These are phyloP conservation scores for Oriolus oriolus DNA, from an alignment of 2,113 vertebrate genomes.

Conservation along the genomic window DNA sequence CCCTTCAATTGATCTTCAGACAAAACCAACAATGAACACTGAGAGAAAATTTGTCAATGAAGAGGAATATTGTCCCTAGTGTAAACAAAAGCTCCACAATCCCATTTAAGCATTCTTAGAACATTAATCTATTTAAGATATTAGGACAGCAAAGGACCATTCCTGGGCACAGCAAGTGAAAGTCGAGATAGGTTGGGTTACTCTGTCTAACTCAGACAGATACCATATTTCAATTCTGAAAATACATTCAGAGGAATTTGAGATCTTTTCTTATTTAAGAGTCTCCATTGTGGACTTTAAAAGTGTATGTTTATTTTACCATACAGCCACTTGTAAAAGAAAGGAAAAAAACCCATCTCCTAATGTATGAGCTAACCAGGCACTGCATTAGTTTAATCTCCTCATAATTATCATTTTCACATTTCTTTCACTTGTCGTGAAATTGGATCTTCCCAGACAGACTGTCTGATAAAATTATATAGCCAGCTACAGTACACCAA, in stretches of 20 bases:
- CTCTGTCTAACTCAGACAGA: neutral
- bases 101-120: conserved; percentile 31
- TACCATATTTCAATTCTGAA: neutral
- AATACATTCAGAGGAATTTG: neutral
- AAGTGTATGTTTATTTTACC: neutral
- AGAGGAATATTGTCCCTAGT: neutral
- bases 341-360: neutral
- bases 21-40: neutral
- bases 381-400: neutral
- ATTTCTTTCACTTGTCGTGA: conserved; percentile 6
- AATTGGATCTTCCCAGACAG: neutral
- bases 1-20: neutral
- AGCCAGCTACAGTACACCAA: neutral
- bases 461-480: conserved; percentile 6
- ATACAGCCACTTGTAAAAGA: neutral
- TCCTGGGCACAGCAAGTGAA: conserved; percentile 5
- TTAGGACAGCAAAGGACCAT: neutral
- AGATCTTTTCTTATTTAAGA: neutral
- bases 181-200: neutral
- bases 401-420: neutral
- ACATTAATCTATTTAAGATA: conserved; percentile 41
- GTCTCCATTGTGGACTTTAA: neutral
- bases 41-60: neutral
- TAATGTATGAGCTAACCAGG: neutral
- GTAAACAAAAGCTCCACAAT: conserved; percentile 1